phyloP scores from a whole-genome alignment of 2,888 invertebrate genomes.

The Stratiomys singularior region DNA sequence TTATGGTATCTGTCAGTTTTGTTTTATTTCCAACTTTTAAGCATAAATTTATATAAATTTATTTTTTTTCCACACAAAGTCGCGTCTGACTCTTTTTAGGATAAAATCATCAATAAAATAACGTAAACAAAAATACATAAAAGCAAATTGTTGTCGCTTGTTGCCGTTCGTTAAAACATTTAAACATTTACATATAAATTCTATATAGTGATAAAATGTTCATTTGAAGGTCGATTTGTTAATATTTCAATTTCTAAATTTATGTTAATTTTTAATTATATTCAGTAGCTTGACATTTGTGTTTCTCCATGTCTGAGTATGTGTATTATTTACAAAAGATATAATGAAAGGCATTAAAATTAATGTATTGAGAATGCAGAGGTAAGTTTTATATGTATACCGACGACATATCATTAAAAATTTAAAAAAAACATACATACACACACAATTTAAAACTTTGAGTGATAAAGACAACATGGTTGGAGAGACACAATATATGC shows the following conservation, averaged over 20 bases:
- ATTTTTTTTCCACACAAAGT: background rate
- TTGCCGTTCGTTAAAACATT: background rate
- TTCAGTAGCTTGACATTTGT: conserved; percentile 39
- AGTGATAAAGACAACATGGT: background rate
- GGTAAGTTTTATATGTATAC: conserved; percentile 17
- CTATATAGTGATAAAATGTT: background rate
- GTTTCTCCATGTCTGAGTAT: too few species aligned
- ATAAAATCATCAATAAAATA: background rate
- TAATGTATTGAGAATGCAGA: conserved; percentile 6
- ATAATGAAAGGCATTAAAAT: background rate
- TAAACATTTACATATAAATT: conserved; percentile 8
- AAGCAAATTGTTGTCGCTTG: background rate
- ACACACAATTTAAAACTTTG: too few species aligned
- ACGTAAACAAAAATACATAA: background rate
- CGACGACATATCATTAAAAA: background rate
- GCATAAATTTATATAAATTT: background rate
- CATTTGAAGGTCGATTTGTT: conserved; percentile 34
- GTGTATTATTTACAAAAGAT: background rate
- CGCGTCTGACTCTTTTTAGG: background rate
- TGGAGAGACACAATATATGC: background rate
- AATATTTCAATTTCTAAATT: conserved; percentile 12
- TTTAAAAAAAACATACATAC: too few species aligned
- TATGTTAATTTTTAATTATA: conserved; percentile 38
- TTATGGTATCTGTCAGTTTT: conserved; percentile 46
- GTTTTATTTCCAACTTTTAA: conserved; percentile 4